Percentiles rank a stretch among this genome's conserved stretches.
These are phyloP conservation scores for Poecilia picta DNA, from an alignment of 2,797 vertebrate genomes.

Conservation along the genomic window DNA sequence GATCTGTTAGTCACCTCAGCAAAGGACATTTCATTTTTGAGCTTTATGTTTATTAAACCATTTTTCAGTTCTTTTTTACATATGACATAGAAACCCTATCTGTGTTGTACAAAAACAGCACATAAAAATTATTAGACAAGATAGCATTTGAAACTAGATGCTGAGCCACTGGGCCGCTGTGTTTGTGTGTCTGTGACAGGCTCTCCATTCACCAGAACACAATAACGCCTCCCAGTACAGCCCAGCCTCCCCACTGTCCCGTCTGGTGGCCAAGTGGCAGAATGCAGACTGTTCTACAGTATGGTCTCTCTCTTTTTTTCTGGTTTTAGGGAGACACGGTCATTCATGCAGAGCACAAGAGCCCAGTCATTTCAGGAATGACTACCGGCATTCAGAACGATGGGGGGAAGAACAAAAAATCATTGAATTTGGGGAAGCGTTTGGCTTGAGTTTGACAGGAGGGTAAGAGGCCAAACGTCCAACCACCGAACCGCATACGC, in stretches of 20 bases:
- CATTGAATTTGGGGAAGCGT: conserved; percentile 46
- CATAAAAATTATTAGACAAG: conserved; percentile 18
- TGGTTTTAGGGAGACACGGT: neutral
- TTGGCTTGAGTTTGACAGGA: conserved; percentile 47
- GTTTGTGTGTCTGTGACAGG: conserved; percentile 58
- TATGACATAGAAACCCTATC: neutral
- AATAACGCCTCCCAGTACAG: conserved; percentile 76
- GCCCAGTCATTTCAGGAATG: conserved; percentile 52
- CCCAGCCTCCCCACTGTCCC: conserved; percentile 70
- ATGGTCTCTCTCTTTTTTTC: conserved; percentile 38
- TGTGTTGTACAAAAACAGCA: neutral
- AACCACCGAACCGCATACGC: conserved; percentile 32
- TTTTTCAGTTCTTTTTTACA: neutral
- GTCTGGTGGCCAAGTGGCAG: conserved; percentile 63
- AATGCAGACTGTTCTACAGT: conserved; percentile 63
- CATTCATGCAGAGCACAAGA: conserved; percentile 59
- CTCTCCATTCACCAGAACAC: conserved; percentile 70
- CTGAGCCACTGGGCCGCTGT: conserved; percentile 46
- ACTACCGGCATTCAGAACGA: conserved; percentile 58
- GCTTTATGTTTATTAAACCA: neutral
- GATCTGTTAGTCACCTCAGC: neutral
- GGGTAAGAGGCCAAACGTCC: conserved; percentile 44
- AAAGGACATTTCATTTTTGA: neutral
- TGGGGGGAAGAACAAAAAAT: conserved; percentile 1
- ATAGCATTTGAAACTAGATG: conserved; percentile 31